These are phyloP conservation scores for Leptinotarsa peninsularis DNA, from an alignment of 2,888 invertebrate genomes.

Conservation along the genomic window DNA sequence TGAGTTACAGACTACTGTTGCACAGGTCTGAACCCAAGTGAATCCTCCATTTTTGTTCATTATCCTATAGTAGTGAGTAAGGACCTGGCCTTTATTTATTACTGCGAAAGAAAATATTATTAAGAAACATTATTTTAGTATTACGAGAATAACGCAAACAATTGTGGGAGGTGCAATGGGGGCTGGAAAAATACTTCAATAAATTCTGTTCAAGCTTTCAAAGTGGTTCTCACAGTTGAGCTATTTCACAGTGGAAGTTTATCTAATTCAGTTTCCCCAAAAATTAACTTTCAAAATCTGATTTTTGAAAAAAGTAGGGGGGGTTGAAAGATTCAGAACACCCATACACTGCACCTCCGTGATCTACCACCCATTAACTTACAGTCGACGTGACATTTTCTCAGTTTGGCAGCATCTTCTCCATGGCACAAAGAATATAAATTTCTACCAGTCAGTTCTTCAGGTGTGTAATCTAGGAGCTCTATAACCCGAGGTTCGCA, in stretches of 20 bases:
- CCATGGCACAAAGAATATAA: constrained; percentile 95
- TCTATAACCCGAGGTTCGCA: constrained; percentile 97
- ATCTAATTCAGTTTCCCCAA: no score
- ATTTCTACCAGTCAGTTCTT: constrained; percentile 93
- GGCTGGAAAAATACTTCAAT: not conserved
- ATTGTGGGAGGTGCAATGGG: not conserved
- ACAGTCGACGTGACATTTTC: constrained; percentile 96
- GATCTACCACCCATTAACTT: constrained; percentile 67
- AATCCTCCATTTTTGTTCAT: constrained; percentile 97
- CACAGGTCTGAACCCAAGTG: constrained; percentile 97
- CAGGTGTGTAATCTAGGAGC: constrained; percentile 91
- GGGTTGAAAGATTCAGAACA: no score
- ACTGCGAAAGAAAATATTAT: constrained; percentile 72
- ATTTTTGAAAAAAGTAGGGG: no score
- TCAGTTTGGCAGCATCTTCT: constrained; percentile 92
- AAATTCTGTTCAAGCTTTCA: not conserved
- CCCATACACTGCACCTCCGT: constrained; percentile 3
- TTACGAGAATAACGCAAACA: not conserved
- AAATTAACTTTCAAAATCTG: no score
- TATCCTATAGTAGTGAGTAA: constrained; percentile 94
- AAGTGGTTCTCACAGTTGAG: no score
- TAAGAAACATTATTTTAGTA: not conserved
- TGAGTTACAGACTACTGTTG: constrained; percentile 94
- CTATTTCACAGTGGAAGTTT: no score
- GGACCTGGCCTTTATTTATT: constrained; percentile 95